A percentile compares a stretch with the other conserved stretches of the same genome.
phyloP scores from a whole-genome alignment of 2,113 vertebrate species.

The Tupaia chinensis region DNA sequence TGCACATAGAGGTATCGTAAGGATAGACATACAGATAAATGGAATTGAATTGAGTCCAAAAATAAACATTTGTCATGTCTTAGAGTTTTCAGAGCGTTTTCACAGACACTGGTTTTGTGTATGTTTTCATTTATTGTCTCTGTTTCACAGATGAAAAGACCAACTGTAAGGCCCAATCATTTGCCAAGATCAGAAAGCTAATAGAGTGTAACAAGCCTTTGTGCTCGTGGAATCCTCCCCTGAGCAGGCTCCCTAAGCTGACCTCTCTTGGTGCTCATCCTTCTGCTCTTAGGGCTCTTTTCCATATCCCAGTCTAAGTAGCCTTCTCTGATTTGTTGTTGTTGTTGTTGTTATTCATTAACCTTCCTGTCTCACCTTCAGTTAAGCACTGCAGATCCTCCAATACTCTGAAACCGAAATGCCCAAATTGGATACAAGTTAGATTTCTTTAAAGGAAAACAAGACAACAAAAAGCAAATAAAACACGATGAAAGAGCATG shows the following conservation, averaged over 20 bases:
- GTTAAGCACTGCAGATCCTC: neutral
- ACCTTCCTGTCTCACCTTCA: neutral
- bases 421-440: neutral
- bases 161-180: neutral
- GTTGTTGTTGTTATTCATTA: neutral
- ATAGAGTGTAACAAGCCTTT: neutral
- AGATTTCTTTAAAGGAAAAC: slow-evolving; percentile 2
- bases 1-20: neutral
- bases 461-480: too few relatives aligned
- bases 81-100: slow-evolving; percentile 10
- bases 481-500: neutral
- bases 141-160: neutral
- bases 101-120: neutral
- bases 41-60: neutral
- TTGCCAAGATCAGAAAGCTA: neutral
- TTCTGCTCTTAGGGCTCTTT: neutral
- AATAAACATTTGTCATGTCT: neutral
- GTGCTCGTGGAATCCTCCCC: neutral
- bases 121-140: neutral
- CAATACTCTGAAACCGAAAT: neutral
- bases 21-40: neutral
- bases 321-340: neutral
- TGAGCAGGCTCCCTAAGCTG: too few relatives aligned
- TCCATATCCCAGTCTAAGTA: neutral
- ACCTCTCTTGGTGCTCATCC: neutral